Percentiles rank a stretch among this genome's conserved stretches.
Evolutionary conservation across 2,888 invertebrate species (phyloP).

Genomic region (Folsomia candida): DNA sequence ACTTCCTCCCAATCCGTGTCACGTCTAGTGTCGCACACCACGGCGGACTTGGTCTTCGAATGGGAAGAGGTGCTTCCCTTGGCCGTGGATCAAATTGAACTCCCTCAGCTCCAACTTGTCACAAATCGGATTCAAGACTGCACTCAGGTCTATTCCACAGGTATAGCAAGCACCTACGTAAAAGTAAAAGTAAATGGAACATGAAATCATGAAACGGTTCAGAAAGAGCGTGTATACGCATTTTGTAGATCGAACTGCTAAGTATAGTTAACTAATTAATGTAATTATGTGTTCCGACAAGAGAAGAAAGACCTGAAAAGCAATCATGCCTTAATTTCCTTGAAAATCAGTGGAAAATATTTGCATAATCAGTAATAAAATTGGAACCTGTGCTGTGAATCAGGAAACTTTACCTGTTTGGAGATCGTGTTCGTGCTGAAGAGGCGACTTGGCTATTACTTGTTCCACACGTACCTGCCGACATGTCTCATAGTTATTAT

Average conservation of each 20-base stretch:
- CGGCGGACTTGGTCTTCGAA: slow-evolving; percentile 88
- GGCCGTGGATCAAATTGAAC: slow-evolving; percentile 83
- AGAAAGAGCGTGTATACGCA: neutral
- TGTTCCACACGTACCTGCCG: slow-evolving; percentile 91
- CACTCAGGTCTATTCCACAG: slow-evolving; percentile 87
- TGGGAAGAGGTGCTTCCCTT: slow-evolving; percentile 89
- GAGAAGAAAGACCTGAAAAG: no score
- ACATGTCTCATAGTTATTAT: slow-evolving; percentile 79
- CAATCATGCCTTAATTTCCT: neutral
- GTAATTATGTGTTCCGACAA: neutral
- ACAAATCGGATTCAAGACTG: slow-evolving; percentile 87
- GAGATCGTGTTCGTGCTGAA: slow-evolving; percentile 87
- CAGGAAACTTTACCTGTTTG: slow-evolving; percentile 87
- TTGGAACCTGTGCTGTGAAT: no score
- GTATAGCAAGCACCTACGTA: slow-evolving; percentile 57
- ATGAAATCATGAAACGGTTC: slow-evolving; percentile 3
- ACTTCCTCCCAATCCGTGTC: neutral
- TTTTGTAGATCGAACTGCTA: neutral
- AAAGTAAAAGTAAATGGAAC: neutral
- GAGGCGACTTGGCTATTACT: slow-evolving; percentile 82
- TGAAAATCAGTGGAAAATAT: neutral
- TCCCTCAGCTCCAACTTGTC: slow-evolving; percentile 82
- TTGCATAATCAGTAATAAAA: no score
- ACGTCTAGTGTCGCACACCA: slow-evolving; percentile 81
- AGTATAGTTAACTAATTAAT: neutral